Base-by-base conservation (phyloP, 2,113 vertebrate species). In the Leiothrix lutea region DNA sequence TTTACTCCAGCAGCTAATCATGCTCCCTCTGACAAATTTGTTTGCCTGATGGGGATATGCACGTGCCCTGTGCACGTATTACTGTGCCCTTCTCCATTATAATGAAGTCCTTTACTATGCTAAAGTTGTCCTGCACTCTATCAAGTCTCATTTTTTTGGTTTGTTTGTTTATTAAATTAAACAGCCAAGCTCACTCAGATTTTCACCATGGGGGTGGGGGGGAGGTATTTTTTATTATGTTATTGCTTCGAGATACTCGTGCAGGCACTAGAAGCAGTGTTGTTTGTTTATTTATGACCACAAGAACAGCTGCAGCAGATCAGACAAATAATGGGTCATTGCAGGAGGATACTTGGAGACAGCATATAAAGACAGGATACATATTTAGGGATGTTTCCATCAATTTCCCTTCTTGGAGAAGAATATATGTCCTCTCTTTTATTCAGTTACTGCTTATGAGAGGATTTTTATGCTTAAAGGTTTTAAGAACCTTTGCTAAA, bases 1-100 rank as follows among this genome's bases (percentile, higher is more conserved):
- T 77, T 75, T 62, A 71, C n/a, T 95, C 38, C 62, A 86, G 45
- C 57, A 88, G 87, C 62, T 94, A 75, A 92, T 88, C 81, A 54
- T 1, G 11, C 14, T 87, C 28, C 33, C 26, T 84, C 60, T 77
- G n/a, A 82, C 38, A 82, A 88, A 77, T 92, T 7, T 2, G 1
- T 61, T 28, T 75, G 47, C 51, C 85, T 78, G 35, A 16, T 53
- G 28, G 61, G 74, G 58, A 80, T 64, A 47, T 9, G 56, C 2
- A 6, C 56, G 28, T 58, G 47, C 45, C 33, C 33, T 44, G 23
- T 64, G 42, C 29, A 54, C 9, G 3, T 33, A 69, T 65, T 69
- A 72, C 64, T 56, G 47, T 31, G 44, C 25, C 51, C 45, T 90
- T 83, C 58, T 83, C 47, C 60, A 24, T 31, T 33, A 57, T 11